A percentile compares a stretch with the other conserved stretches of the same genome.
Conservation (phyloP, 2,888 invertebrate genomes). For the Phortica magna region DNA sequence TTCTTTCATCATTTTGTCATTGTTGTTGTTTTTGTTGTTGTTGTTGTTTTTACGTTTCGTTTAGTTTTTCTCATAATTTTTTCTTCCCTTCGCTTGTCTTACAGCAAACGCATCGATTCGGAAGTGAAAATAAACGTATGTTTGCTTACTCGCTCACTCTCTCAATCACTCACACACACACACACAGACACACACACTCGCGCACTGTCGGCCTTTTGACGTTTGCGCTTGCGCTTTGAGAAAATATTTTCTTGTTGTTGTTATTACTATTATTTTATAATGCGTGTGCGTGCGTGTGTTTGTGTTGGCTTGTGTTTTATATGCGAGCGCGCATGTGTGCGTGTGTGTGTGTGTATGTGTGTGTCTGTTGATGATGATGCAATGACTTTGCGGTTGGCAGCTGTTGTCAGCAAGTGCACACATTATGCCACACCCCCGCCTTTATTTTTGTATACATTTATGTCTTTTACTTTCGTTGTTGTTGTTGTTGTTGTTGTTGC, state of each 20-base stretch:
- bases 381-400: constrained; percentile 76
- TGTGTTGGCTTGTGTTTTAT: constrained; percentile 6
- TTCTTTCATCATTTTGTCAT: constrained; percentile 20
- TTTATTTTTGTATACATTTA: constrained; percentile 14
- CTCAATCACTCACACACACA: constrained; percentile 50
- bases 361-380: constrained; percentile 57
- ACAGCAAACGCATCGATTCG: constrained; percentile 33
- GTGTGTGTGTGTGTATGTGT: constrained; percentile 33
- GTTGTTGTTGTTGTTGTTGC: constrained; percentile 47
- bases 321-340: not conserved
- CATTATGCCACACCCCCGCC: constrained; percentile 21
- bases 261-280: constrained; percentile 53
- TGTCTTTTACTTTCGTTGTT: constrained; percentile 19
- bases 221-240: constrained; percentile 63
- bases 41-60: constrained; percentile 28
- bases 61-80: constrained; percentile 41
- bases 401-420: constrained; percentile 66
- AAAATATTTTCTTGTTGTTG: constrained; percentile 60
- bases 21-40: constrained; percentile 17
- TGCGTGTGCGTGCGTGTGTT: constrained; percentile 48
- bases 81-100: constrained; percentile 44
- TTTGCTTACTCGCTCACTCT: constrained; percentile 47
- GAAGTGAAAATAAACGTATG: constrained; percentile 40
- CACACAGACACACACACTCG: constrained; percentile 47
- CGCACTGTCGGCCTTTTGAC: constrained; percentile 21